Evolutionary conservation across 1,140 invertebrate genomes (phyloP).

Genomic region (Lucilia cuprina): DNA sequence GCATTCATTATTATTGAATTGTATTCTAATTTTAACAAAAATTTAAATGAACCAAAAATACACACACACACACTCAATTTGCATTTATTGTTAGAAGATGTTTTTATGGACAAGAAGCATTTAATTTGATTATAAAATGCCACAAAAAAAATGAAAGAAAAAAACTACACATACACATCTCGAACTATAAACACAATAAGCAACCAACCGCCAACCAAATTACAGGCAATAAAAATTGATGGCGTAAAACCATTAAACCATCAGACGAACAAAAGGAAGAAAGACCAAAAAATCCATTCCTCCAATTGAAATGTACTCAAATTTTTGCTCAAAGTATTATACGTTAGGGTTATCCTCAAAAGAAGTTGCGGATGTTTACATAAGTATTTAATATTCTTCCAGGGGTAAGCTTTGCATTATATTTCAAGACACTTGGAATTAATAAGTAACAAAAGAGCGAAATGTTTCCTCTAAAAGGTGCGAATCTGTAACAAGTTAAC

Average conservation of each 20-base stretch:
- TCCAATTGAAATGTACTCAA: not conserved
- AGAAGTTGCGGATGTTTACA: too few relatives aligned
- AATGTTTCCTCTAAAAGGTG: too few relatives aligned
- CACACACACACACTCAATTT: not conserved
- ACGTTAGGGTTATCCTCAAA: too few relatives aligned
- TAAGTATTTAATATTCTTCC: too few relatives aligned
- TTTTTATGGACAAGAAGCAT: not conserved
- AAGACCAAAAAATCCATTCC: not conserved
- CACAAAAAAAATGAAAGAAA: not conserved
- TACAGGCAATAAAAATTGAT: not conserved
- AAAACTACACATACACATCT: too few relatives aligned
- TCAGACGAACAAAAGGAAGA: not conserved
- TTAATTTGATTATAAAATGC: slow-evolving; percentile 4
- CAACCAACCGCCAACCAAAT: not conserved
- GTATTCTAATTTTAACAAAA: not conserved
- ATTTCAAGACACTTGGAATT: too few relatives aligned
- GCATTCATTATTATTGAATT: not conserved
- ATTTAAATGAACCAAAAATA: too few relatives aligned
- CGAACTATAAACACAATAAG: too few relatives aligned
- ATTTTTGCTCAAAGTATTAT: too few relatives aligned
- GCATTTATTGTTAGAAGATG: not conserved
- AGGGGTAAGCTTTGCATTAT: too few relatives aligned
- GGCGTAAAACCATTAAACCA: not conserved
- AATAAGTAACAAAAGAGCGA: too few relatives aligned
- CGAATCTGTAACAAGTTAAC: too few relatives aligned